phyloP scores from a whole-genome alignment of 2,888 invertebrate genomes.

The Enchytraeus crypticus region DNA sequence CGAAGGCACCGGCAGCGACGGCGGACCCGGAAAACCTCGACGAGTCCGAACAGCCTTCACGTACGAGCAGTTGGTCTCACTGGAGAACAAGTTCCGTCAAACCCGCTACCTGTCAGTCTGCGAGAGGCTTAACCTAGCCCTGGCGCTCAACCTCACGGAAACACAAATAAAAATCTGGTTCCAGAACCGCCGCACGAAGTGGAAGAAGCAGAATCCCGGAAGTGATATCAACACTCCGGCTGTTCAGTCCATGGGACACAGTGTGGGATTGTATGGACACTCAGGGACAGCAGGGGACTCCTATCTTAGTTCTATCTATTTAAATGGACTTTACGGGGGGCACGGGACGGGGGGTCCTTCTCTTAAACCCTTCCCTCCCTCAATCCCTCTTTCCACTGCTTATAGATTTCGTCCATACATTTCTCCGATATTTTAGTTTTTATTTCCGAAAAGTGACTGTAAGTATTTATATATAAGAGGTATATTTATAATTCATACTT shows the following conservation, averaged over 20 bases:
- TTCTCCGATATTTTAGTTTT: slow-evolving; percentile 12
- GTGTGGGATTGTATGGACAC: neutral
- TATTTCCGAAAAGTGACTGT: too few relatives aligned
- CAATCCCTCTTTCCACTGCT: neutral
- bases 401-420: slow-evolving; percentile 10
- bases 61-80: slow-evolving; percentile 86
- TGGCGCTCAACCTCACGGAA: slow-evolving; percentile 88
- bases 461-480: too few relatives aligned
- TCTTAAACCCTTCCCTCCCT: neutral
- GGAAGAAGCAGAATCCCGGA: slow-evolving; percentile 94
- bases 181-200: slow-evolving; percentile 68
- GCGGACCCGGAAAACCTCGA: slow-evolving; percentile 59
- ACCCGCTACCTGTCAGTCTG: slow-evolving; percentile 88
- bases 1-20: neutral
- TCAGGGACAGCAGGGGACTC: neutral
- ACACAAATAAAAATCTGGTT: slow-evolving; percentile 66
- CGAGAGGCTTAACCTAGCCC: slow-evolving; percentile 86
- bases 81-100: slow-evolving; percentile 98
- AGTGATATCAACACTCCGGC: slow-evolving; percentile 67
- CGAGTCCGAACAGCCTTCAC: slow-evolving; percentile 94
- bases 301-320: slow-evolving; percentile 11
- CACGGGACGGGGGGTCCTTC: too few relatives aligned
- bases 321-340: slow-evolving; percentile 14
- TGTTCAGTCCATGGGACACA: neutral
- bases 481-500: too few relatives aligned